Conservation (phyloP, 2,113 vertebrate species). For the Indri indri region DNA sequence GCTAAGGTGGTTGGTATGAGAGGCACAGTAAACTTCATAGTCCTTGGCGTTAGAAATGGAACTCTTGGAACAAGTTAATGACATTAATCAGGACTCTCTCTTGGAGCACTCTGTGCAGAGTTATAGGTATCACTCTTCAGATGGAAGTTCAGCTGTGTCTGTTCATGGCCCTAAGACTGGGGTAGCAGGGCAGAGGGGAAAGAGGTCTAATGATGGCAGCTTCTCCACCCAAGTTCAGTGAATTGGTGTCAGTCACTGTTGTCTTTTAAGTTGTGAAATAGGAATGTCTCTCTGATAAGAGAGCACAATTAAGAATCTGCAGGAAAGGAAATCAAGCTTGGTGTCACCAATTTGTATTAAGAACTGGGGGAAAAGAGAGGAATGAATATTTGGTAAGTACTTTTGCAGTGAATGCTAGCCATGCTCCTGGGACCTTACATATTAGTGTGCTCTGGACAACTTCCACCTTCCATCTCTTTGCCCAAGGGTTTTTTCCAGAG, state of each 20-base stretch:
- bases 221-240: not conserved
- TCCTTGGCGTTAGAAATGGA: not conserved
- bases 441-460: not conserved
- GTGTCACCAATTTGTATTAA: not conserved
- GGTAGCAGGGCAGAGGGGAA: not conserved
- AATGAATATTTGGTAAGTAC: not conserved
- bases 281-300: not conserved
- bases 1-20: not conserved
- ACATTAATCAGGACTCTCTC: not conserved
- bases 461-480: not conserved
- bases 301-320: not conserved
- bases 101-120: not conserved
- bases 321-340: not conserved
- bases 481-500: not conserved
- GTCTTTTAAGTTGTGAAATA: slow-evolving; percentile 7
- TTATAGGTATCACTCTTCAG: not conserved
- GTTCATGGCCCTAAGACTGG: not conserved
- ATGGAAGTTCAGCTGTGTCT: not conserved
- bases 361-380: not conserved
- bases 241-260: not conserved
- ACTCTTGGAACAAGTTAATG: not conserved
- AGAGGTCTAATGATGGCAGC: not conserved
- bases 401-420: not conserved
- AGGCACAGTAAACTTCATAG: not conserved
- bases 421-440: not conserved